Base-by-base conservation (phyloP, 2,113 vertebrate species). In the Scomber japonicus region DNA sequence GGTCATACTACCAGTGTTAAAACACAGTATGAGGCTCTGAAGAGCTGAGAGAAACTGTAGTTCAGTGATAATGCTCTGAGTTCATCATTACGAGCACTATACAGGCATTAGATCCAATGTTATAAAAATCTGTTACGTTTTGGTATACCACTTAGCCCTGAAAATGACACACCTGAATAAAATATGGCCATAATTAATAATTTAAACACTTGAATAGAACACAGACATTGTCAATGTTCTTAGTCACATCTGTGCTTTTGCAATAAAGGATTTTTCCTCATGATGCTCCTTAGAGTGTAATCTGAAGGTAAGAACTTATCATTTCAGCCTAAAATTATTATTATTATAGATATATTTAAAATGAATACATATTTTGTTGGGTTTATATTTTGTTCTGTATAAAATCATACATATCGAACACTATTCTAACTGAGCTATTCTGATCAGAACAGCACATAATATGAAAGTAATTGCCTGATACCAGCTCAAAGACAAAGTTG, bases 401-500 rank as follows among this genome's bases (percentile, higher is more conserved):
- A 24, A 8, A 70, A 70, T 40, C 9, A 40, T 40, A 40, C 35
- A 40, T 40, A 10, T 9, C 9, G 6, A 40, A 2, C 6, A 40
- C 35, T 40, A 40, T 40, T 40, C 35, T 40, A 40, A 40, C 6
- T 40, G 9, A 54, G 10, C 45, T n/a, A 5, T 27, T 72, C n/a
- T 64, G 64, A 50, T 59, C 14, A 35, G 40, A 60, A 49, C 3
- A 49, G 16, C 57, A 21, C 45, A 16, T 66, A 66, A 57, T 24
- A 24, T 30, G 3, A 30, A 2, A 63, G 5, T 66, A 30, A 46
- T 27, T 53, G 2, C 3, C 21, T 65, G 24, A 27, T 19, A 24
- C 51, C 53, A 57, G 63, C 53, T 87, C 54, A 62, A 64, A 57
- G 6, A 71, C 77, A 85, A 63, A 30, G 71, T 44, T 54, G 49